phyloP scores from a whole-genome alignment of 1,140 invertebrate species.

The Bombus balteatus region DNA sequence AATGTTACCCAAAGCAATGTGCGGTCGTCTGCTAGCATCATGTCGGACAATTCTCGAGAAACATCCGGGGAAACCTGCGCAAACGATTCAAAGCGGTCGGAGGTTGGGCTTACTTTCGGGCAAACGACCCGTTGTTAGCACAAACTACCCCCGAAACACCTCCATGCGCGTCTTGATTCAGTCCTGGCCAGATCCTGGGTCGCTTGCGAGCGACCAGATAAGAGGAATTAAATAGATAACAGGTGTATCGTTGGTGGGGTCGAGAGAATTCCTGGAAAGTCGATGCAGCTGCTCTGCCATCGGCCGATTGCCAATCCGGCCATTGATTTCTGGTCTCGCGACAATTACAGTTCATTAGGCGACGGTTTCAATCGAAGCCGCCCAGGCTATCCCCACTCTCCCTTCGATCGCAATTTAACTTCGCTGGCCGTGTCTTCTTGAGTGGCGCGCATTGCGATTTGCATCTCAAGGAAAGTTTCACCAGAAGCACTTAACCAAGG shows the following conservation, averaged over 20 bases:
- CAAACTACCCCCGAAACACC: slow-evolving; percentile 21
- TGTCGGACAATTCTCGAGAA: neutral
- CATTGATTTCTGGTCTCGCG: slow-evolving; percentile 48
- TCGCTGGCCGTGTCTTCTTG: slow-evolving; percentile 54
- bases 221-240: slow-evolving; percentile 45
- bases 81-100: neutral
- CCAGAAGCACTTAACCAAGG: slow-evolving; percentile 60
- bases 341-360: slow-evolving; percentile 66
- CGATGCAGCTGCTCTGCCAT: neutral
- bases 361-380: slow-evolving; percentile 55
- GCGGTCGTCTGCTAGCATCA: neutral
- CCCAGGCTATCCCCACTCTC: neutral
- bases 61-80: neutral
- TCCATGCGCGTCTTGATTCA: slow-evolving; percentile 2
- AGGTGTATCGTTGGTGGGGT: neutral
- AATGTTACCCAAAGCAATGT: neutral
- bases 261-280: neutral
- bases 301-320: neutral
- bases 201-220: slow-evolving; percentile 10
- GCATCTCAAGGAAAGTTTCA: slow-evolving; percentile 65
- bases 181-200: neutral
- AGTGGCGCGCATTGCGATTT: slow-evolving; percentile 57
- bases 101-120: slow-evolving; percentile 24
- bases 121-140: slow-evolving; percentile 28
- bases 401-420: slow-evolving; percentile 61